phyloP scores from a whole-genome alignment of 2,888 invertebrate genomes.

The Magallana nippona region DNA sequence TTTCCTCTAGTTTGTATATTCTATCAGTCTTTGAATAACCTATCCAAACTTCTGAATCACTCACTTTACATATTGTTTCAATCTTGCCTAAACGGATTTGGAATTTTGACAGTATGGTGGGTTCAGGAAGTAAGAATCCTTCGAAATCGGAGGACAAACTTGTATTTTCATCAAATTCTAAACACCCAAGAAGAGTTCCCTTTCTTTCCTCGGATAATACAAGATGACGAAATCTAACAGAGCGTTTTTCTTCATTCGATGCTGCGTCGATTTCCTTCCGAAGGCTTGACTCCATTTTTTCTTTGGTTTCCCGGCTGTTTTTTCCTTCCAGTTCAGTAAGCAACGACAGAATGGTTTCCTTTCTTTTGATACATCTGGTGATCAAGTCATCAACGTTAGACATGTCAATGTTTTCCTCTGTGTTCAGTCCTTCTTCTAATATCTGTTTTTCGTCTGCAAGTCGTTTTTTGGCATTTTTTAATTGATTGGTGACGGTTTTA shows the following conservation, averaged over 20 bases:
- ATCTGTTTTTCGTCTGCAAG: neutral
- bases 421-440: neutral
- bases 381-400: neutral
- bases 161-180: neutral
- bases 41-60: constrained; percentile 12
- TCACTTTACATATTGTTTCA: constrained; percentile 24
- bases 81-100: constrained; percentile 35
- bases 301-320: neutral
- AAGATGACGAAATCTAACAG: neutral
- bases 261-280: neutral
- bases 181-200: neutral
- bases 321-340: neutral
- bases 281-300: neutral
- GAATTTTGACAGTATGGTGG: constrained; percentile 19
- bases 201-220: neutral
- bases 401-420: constrained; percentile 15
- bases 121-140: neutral
- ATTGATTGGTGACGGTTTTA: constrained; percentile 3
- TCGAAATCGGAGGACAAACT: constrained; percentile 7
- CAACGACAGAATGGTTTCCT: neutral
- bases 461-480: neutral
- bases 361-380: neutral
- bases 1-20: constrained; percentile 26
- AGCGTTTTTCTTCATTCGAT: neutral
- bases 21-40: constrained; percentile 36